Conservation (phyloP, 1,140 invertebrate species). For the Drosophila tani region DNA sequence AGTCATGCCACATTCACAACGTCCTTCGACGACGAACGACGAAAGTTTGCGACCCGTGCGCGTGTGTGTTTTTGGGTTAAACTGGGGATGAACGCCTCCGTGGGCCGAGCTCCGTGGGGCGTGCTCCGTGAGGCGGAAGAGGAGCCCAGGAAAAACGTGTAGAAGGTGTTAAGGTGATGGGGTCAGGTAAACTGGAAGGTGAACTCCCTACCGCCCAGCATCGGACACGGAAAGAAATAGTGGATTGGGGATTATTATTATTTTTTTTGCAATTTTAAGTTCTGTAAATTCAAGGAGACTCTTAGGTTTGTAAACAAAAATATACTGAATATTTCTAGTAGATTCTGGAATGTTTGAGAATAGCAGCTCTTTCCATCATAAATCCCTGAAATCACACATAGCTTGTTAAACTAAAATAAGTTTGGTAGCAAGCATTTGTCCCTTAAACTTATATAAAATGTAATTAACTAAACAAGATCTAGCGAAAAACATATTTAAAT, state of each 20-base stretch:
- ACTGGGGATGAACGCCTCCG: slow-evolving; percentile 63
- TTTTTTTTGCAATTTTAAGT: too few species aligned
- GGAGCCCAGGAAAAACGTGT: background rate
- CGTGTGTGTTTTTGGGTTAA: slow-evolving; percentile 56
- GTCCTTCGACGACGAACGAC: slow-evolving; percentile 51
- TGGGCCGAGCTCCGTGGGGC: too few species aligned
- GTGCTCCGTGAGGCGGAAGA: slow-evolving; percentile 20
- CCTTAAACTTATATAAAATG: background rate
- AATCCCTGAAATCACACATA: too few species aligned
- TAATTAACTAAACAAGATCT: background rate
- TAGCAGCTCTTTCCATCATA: too few species aligned
- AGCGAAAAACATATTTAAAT: background rate
- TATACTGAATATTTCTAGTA: background rate
- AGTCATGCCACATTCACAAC: slow-evolving; percentile 50
- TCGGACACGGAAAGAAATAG: slow-evolving; percentile 1
- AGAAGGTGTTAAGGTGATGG: background rate
- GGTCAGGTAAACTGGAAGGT: slow-evolving; percentile 17
- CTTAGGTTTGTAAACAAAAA: background rate
- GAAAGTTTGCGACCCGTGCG: slow-evolving; percentile 27
- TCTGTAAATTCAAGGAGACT: background rate
- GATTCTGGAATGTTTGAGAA: background rate
- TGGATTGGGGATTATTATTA: background rate
- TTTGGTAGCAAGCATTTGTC: background rate
- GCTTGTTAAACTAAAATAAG: background rate
- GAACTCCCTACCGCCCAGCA: slow-evolving; percentile 9